Evolutionary conservation across 2,888 invertebrate species (phyloP).

Genomic region (Scotopteryx bipunctaria): DNA sequence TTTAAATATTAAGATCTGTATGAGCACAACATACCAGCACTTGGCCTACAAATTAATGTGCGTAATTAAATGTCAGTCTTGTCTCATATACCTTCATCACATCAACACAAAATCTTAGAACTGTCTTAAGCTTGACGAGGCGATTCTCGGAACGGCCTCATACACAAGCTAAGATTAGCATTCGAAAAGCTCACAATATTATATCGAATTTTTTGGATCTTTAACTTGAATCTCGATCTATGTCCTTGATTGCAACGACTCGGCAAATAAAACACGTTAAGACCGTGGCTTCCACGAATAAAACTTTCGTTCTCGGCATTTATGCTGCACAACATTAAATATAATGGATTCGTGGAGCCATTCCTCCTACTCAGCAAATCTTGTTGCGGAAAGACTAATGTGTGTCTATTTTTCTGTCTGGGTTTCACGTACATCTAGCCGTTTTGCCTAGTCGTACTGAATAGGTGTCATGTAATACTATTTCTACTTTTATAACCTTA

Average conservation of each 20-base stretch:
- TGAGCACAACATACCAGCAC: constrained; percentile 16
- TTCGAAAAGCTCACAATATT: constrained; percentile 34
- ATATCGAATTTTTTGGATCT: not conserved
- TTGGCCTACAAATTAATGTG: constrained; percentile 36
- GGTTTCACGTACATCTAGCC: constrained; percentile 15
- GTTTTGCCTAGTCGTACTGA: constrained; percentile 3
- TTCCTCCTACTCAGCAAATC: constrained; percentile 32
- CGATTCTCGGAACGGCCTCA: constrained; percentile 39
- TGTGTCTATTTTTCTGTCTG: constrained; percentile 29
- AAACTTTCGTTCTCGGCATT: constrained; percentile 40
- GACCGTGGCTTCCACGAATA: constrained; percentile 37
- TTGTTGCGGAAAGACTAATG: constrained; percentile 34
- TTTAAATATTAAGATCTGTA: constrained; percentile 26
- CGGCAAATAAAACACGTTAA: constrained; percentile 13
- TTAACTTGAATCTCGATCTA: constrained; percentile 25
- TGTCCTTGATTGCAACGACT: constrained; percentile 33
- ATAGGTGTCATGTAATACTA: constrained; percentile 3
- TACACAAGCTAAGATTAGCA: constrained; percentile 39
- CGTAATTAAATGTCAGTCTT: constrained; percentile 42
- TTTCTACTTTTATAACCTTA: not conserved
- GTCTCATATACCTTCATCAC: constrained; percentile 48
- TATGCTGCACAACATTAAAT: constrained; percentile 29
- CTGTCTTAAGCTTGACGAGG: constrained; percentile 46
- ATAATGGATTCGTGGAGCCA: constrained; percentile 31
- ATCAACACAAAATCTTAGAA: constrained; percentile 44